These are phyloP conservation scores for Idris sp. DNA, from an alignment of 1,140 invertebrate genomes.

Conservation along the genomic window DNA sequence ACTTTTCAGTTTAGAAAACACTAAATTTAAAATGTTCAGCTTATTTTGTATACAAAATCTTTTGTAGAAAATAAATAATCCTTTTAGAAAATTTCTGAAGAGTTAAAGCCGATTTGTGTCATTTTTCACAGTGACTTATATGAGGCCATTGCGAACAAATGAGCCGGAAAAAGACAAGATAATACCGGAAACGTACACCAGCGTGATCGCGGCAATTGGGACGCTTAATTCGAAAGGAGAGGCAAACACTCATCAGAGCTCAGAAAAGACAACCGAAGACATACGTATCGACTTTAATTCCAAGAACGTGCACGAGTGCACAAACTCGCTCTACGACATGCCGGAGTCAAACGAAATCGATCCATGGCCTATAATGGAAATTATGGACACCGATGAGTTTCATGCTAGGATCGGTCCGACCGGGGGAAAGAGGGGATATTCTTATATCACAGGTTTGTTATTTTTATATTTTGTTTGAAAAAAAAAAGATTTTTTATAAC, in stretches of 20 bases:
- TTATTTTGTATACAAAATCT: too few relatives aligned
- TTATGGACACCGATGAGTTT: constrained; percentile 80
- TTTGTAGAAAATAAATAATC: too few relatives aligned
- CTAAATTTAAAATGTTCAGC: too few relatives aligned
- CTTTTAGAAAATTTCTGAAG: too few relatives aligned
- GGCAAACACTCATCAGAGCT: constrained; percentile 87
- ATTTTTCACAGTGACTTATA: constrained; percentile 81
- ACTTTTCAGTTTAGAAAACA: too few relatives aligned
- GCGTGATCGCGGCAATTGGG: constrained; percentile 93
- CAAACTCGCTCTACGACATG: constrained; percentile 74
- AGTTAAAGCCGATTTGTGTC: background rate
- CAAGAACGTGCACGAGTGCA: constrained; percentile 77
- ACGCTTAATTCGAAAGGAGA: constrained; percentile 87
- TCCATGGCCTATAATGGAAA: constrained; percentile 81
- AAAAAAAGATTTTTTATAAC: too few relatives aligned
- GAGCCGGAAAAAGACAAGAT: constrained; percentile 85
- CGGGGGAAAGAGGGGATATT: constrained; percentile 88
- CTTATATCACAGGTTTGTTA: constrained; percentile 87
- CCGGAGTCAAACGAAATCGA: constrained; percentile 70
- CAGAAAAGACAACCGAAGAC: constrained; percentile 86
- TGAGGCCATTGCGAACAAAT: constrained; percentile 85
- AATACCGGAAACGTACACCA: constrained; percentile 84
- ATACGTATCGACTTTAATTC: constrained; percentile 86
- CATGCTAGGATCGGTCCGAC: constrained; percentile 89
- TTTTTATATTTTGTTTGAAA: too few relatives aligned